Base-by-base conservation (phyloP, 2,113 vertebrate species). In the Sylvilagus bachmani region DNA sequence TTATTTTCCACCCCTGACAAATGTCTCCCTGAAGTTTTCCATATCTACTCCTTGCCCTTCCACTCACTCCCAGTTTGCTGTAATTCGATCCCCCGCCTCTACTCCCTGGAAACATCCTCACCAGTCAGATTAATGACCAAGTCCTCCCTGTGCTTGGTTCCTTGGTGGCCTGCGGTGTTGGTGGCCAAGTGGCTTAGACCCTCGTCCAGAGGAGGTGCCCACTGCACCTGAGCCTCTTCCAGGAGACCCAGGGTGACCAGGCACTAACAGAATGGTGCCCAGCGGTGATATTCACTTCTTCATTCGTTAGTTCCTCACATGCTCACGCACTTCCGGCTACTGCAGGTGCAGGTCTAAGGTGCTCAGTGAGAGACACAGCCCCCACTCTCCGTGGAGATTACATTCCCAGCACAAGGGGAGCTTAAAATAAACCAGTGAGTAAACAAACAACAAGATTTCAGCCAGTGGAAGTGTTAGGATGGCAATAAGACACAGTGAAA, bases 1-100 rank as follows among this genome's bases (percentile, higher is more conserved):
- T 86, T 67, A 64, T 64, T 77, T 53, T 44, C 62, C 36, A 66
- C 9, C 19, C 29, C 51, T 78, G 33, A 92, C 17, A 77, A 79
- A 66, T 69, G 55, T 66, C 70, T 97, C 82, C 78, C 66, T 38
- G 31, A n/a, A n/a, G 21, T 78, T 73, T 75, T 82, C 83, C 55
- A 25, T 81, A 67, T 94, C 67, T 38, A 67, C 21, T 67, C 62
- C 67, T 38, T 87, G 36, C 31, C 51, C 78, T 95, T 90, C 82
- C 49, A 69, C 17, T 93, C n/a, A 58, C 83, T 80, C 66, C 24
- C 5, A 6, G 70, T 96, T 86, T 89, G 53, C 53, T 64, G 36
- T 38, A 75, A 8, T 81, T 95, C 74, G 77, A 80, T 75, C 86
- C 61, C 19, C 53, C 61, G 87, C 64, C 44, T 86, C 31, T 25